Conservation (phyloP, 1,140 invertebrate genomes). For the Tetramorium alpestre region DNA sequence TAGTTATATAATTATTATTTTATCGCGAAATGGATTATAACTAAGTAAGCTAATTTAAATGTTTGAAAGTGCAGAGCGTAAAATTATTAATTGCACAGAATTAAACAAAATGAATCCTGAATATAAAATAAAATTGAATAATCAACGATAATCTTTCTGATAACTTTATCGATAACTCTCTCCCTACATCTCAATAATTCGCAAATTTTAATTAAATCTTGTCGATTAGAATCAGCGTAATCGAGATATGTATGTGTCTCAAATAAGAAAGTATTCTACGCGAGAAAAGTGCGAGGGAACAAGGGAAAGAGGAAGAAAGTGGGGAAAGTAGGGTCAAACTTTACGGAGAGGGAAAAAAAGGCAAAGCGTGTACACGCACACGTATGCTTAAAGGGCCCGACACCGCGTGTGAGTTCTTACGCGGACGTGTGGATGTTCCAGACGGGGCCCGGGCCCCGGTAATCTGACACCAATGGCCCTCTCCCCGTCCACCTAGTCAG, state of each 20-base stretch:
- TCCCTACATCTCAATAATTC: neutral
- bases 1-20: neutral
- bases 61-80: neutral
- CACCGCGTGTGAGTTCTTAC: slow-evolving; percentile 69
- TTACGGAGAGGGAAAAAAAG: slow-evolving; percentile 18
- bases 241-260: neutral
- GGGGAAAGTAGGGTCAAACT: slow-evolving; percentile 26
- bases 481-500: slow-evolving; percentile 69
- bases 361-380: slow-evolving; percentile 22
- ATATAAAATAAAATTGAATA: neutral
- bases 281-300: slow-evolving; percentile 4
- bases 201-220: neutral
- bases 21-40: neutral
- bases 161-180: neutral
- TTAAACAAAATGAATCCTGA: neutral
- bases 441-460: slow-evolving; percentile 73
- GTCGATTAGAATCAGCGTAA: neutral
- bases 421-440: slow-evolving; percentile 72
- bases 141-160: neutral
- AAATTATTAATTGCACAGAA: neutral
- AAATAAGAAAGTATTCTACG: neutral
- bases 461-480: slow-evolving; percentile 76
- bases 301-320: slow-evolving; percentile 29
- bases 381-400: slow-evolving; percentile 69
- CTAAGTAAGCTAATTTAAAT: neutral